Base-by-base conservation (phyloP, 2,888 invertebrate genomes). In the Coleophora deauratella region DNA sequence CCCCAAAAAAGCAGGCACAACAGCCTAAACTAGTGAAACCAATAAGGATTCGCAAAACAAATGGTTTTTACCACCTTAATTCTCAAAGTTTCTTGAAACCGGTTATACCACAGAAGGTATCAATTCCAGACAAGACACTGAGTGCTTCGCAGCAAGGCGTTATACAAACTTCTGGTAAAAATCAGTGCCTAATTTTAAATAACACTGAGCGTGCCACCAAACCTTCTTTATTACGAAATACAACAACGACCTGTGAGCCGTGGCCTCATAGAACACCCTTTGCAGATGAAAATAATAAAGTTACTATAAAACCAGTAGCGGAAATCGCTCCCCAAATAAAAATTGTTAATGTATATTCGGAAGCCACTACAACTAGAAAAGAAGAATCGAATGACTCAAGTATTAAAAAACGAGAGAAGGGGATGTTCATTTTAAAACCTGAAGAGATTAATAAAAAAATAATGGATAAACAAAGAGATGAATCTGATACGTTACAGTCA, bases 361-460 rank as follows among this genome's bases (percentile, higher is more conserved):
- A 48, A 43, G 35, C 40, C 42, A 35, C 44, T 28, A 41, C 44
- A 10, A 33, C 37, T n/a, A 43, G 46, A 33, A 35, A 40, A 21
- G 6, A 21, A 21, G 21, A 21, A 21, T 3, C 6, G 6, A 3
- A 21, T 3, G 21, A 21, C 3, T 6, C 21, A 6, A 4, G 21
- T 21, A 21, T 3, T 35, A 47, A 44, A 38, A 67, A 51, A 51
- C 37, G 49, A 8, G 65, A 67, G 46, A 54, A 48, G 35, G 56
- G 67, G 1, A 79, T 82, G 79, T 66, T 72, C 45, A 55, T 85
- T 47, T 66, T 85, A 43, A 84, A 81, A 57, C 84, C 84, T 0
- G 82, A 82, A 57, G 77, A 85, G 67, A 84, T 85, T 27, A 84
- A 84, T 51, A 62, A 73, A 52, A 72, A 68, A 49, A 41, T 61